These are phyloP conservation scores for Pycnonotus jocosus DNA, from an alignment of 2,113 vertebrate genomes.

Conservation along the genomic window DNA sequence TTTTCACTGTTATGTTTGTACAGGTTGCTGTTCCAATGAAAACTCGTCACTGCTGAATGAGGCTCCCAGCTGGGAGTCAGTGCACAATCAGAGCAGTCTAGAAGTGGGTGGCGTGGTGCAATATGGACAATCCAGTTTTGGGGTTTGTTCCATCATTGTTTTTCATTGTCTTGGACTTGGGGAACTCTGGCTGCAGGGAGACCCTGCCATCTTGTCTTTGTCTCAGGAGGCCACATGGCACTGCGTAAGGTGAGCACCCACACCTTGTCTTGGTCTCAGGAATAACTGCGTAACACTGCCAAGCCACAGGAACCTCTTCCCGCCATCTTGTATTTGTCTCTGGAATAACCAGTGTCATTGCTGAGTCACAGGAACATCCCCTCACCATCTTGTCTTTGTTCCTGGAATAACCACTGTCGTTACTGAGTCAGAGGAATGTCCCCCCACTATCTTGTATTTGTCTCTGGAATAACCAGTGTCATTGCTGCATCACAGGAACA, in stretches of 20 bases:
- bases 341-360: background rate
- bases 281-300: background rate
- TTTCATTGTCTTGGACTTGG: background rate
- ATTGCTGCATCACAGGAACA: rapidly evolving
- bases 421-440: background rate
- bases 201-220: background rate
- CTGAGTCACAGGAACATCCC: background rate
- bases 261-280: background rate
- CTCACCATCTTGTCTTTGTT: background rate
- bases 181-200: background rate
- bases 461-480: background rate
- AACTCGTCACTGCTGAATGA: background rate
- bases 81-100: background rate
- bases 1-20: background rate
- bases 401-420: background rate
- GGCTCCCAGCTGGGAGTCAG: background rate
- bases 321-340: background rate
- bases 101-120: background rate
- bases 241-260: too few relatives aligned
- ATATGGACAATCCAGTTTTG: background rate
- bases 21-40: background rate
- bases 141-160: background rate
- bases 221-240: background rate
- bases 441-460: background rate
- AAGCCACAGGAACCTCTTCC: background rate